Base-by-base conservation (phyloP, 1,140 invertebrate genomes). In the Drosophila tristis region DNA sequence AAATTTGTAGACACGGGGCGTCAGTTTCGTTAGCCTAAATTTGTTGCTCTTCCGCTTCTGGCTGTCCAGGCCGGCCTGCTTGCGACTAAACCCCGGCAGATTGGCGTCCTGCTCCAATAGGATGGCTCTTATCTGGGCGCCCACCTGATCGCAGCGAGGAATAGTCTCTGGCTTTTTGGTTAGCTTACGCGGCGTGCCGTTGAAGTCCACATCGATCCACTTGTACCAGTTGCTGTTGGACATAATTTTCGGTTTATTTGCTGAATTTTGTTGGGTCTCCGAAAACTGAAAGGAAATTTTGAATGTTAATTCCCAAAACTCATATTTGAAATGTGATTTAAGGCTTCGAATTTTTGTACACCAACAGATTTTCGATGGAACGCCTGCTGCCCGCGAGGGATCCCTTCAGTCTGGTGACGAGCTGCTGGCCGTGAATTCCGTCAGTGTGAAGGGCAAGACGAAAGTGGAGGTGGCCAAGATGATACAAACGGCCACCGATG, bases 391-490 rank as follows among this genome's bases (percentile, higher is more conserved):
- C 0, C 93, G 94, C 74, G 97, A 99, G 90, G 97, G 97, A 5
- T 98, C 97, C 4, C 93, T 99, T 2, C 96, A 98, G 92, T 97
- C 98, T 68, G 99, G 99, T 1, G 99, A 99, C 93, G 99, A 99
- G 92, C 93, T 99, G 64, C 95, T 99, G 5, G 97, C 96, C 0
- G 96, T 99, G 2, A 99, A 99, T 92, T 96, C 96, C 2, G 94
- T 96, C 67, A 96, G 95, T 8, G 98, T 99, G 0, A 99, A 99
- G 93, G 98, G 98, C 13, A 97, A 98, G 92, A 99, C 98, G 2
- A 99, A 99, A 94, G 96, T 98, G 2, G 98, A 99, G 93, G 98
- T 99, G 1, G 99, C 98, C 16, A 98, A 98, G 93, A 97, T 99
- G 96, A 99, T 99, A 78, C 98, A 99, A 93, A 93, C 96, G 2